phyloP scores from a whole-genome alignment of 2,113 vertebrate species.

The Megaleporinus macrocephalus region DNA sequence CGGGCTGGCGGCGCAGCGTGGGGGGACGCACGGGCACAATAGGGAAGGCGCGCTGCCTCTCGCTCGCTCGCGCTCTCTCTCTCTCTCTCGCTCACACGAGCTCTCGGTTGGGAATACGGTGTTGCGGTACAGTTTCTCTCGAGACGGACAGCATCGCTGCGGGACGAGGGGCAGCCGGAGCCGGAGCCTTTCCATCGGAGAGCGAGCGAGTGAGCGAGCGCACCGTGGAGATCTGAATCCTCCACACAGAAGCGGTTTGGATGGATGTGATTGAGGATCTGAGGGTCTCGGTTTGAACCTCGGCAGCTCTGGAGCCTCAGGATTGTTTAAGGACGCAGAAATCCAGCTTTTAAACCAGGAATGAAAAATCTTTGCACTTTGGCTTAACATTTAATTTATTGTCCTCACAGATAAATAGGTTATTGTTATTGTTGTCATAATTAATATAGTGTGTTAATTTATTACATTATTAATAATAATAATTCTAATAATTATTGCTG shows the following conservation, averaged over 20 bases:
- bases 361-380: not conserved
- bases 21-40: constrained; percentile 64
- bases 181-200: too few species aligned
- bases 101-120: constrained; percentile 50
- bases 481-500: not conserved
- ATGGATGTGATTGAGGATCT: not conserved
- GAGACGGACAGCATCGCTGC: constrained; percentile 40
- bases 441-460: too few species aligned
- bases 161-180: not conserved
- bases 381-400: not conserved
- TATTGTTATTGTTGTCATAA: too few species aligned
- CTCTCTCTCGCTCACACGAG: constrained; percentile 5
- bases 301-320: not conserved
- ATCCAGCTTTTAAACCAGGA: not conserved
- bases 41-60: constrained; percentile 42
- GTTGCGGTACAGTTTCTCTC: constrained; percentile 31
- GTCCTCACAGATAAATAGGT: not conserved
- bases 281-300: too few species aligned
- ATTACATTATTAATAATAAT: too few species aligned
- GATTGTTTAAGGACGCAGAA: not conserved
- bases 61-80: not conserved
- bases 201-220: not conserved
- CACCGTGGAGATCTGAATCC: not conserved
- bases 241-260: not conserved
- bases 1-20: constrained; percentile 52